phyloP scores from a whole-genome alignment of 2,888 invertebrate genomes.

The Lasioglossum vierecki region DNA sequence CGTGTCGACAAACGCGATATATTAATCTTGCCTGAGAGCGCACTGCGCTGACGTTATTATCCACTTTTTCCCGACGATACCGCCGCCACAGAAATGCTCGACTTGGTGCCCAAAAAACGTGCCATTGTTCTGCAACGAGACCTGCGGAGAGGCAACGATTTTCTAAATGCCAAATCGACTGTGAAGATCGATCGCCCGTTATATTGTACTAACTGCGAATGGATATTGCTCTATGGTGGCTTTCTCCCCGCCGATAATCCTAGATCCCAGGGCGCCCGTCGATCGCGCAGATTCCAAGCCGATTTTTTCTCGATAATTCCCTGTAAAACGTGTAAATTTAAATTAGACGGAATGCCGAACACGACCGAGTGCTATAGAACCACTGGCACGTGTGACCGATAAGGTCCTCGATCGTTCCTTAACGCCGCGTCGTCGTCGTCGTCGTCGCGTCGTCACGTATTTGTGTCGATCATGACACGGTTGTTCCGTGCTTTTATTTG shows the following conservation, averaged over 20 bases:
- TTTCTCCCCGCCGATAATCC: constrained; percentile 77
- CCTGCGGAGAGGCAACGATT: constrained; percentile 65
- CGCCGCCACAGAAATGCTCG: constrained; percentile 73
- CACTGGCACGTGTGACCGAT: neutral
- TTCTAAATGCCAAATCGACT: constrained; percentile 64
- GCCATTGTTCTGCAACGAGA: constrained; percentile 74
- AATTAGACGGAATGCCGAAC: constrained; percentile 30
- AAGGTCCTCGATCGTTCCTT: neutral
- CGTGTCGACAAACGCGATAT: constrained; percentile 15
- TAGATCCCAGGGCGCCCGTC: constrained; percentile 36
- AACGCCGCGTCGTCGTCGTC: neutral
- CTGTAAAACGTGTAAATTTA: constrained; percentile 47
- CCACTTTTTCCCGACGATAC: constrained; percentile 72
- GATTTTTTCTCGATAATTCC: constrained; percentile 59
- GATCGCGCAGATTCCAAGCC: constrained; percentile 31
- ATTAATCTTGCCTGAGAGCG: constrained; percentile 69
- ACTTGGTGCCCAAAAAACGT: constrained; percentile 75
- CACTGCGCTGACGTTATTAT: constrained; percentile 76
- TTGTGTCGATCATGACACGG: neutral
- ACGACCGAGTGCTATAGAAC: neutral
- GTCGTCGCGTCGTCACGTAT: neutral
- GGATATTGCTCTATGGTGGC: constrained; percentile 76
- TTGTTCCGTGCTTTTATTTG: neutral
- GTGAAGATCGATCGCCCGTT: constrained; percentile 63
- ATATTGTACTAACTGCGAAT: constrained; percentile 73